Conservation (phyloP, 1,140 invertebrate genomes). For the Tyrophagus putrescentiae region DNA sequence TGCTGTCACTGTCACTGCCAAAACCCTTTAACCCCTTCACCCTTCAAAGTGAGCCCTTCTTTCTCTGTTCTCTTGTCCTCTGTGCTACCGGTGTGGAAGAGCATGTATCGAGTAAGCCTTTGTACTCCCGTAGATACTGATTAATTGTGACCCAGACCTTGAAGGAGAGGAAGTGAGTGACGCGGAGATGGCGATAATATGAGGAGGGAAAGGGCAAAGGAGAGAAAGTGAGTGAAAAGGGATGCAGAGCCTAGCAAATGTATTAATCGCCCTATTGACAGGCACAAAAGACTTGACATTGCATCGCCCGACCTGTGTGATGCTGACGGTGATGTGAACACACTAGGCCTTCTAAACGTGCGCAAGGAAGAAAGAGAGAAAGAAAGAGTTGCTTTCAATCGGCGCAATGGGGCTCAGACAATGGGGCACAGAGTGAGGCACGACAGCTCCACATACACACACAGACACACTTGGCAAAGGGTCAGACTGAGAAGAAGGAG, state of each 20-base stretch:
- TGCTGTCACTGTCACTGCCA: too few relatives aligned
- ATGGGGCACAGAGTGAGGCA: background rate
- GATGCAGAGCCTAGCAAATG: background rate
- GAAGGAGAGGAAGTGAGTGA: slow-evolving; percentile 5
- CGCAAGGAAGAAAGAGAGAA: too few relatives aligned
- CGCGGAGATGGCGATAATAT: background rate
- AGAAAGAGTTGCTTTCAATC: too few relatives aligned
- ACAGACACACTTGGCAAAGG: background rate
- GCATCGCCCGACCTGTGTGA: too few relatives aligned
- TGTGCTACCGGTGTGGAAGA: too few relatives aligned
- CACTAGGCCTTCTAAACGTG: too few relatives aligned
- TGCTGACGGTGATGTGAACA: too few relatives aligned
- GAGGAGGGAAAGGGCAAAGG: background rate
- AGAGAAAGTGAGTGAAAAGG: background rate
- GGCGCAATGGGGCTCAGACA: too few relatives aligned
- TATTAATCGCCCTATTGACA: background rate
- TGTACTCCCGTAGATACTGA: background rate
- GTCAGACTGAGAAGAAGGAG: background rate
- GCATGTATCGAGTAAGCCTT: too few relatives aligned
- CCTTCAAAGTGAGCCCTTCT: too few relatives aligned
- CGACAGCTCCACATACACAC: background rate
- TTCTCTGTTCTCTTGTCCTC: too few relatives aligned
- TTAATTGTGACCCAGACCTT: slow-evolving; percentile 14
- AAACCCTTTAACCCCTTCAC: too few relatives aligned
- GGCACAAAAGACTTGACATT: background rate